Evolutionary conservation across 2,113 vertebrate genomes (phyloP).

Genomic region (Ochotona princeps): DNA sequence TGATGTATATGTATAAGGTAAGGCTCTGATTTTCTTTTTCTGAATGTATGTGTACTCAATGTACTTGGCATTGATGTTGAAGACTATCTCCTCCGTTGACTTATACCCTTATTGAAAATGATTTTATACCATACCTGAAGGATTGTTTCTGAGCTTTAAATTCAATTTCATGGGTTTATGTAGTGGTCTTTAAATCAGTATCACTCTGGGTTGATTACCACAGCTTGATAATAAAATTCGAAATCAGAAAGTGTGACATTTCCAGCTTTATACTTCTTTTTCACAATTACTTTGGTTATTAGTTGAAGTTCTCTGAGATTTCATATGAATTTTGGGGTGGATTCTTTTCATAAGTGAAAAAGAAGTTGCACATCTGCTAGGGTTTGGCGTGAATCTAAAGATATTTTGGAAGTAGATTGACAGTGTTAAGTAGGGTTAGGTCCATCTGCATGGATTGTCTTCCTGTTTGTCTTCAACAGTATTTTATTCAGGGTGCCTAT

Average conservation of each 20-base stretch:
- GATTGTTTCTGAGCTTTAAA: too few species aligned
- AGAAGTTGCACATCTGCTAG: not conserved
- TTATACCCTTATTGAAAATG: too few species aligned
- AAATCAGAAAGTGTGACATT: not conserved
- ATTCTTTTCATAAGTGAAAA: not conserved
- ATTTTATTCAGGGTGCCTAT: not conserved
- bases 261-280: conserved; percentile 2
- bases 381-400: not conserved
- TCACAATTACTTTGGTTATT: not conserved
- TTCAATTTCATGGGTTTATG: not conserved
- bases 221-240: not conserved
- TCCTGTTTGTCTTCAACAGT: not conserved
- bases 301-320: not conserved
- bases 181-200: not conserved
- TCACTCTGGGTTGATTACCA: too few species aligned
- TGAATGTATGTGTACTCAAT: not conserved
- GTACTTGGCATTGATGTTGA: not conserved
- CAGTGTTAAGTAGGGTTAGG: not conserved
- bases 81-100: too few species aligned
- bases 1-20: too few species aligned
- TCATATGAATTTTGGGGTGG: not conserved
- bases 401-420: not conserved
- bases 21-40: not conserved
- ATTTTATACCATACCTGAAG: too few species aligned
- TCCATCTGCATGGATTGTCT: not conserved